These are phyloP conservation scores for Etheostoma spectabile DNA, from an alignment of 2,113 vertebrate genomes.

Conservation along the genomic window DNA sequence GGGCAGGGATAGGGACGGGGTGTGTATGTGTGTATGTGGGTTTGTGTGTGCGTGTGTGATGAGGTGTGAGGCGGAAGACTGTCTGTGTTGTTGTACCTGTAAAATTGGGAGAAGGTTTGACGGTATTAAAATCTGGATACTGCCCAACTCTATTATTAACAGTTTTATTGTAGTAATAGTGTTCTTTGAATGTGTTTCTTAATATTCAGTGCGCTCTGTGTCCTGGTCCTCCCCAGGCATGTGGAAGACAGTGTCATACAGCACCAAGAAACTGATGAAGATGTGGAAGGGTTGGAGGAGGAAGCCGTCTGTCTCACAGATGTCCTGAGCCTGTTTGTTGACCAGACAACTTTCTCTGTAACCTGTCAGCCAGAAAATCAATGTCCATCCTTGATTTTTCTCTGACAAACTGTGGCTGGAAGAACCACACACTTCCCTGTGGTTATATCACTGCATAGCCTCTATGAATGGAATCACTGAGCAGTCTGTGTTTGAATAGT, in stretches of 20 bases:
- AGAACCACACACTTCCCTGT: constrained; percentile 9
- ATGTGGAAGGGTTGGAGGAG: constrained; percentile 93
- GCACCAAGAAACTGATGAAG: constrained; percentile 91
- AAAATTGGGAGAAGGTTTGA: too few species aligned
- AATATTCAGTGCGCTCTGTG: neutral
- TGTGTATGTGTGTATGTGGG: too few species aligned
- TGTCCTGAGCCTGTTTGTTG: constrained; percentile 50
- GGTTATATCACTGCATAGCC: constrained; percentile 13
- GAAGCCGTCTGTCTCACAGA: constrained; percentile 77
- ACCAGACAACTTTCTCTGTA: constrained; percentile 1
- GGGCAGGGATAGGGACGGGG: too few species aligned
- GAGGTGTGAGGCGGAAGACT: too few species aligned
- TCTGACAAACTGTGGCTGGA: constrained; percentile 11
- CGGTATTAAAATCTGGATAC: too few species aligned
- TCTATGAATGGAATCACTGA: neutral
- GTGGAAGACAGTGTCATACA: constrained; percentile 90
- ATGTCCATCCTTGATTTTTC: neutral
- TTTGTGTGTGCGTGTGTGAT: too few species aligned
- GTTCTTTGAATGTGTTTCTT: neutral
- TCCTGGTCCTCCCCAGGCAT: constrained; percentile 81
- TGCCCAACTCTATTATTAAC: too few species aligned
- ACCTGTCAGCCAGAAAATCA: constrained; percentile 5
- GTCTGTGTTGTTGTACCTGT: too few species aligned
- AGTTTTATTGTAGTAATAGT: neutral
- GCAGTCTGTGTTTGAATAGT: constrained; percentile 15